Evolutionary conservation across 2,797 vertebrate species (phyloP).

Genomic region (Benthosema pterotum): DNA sequence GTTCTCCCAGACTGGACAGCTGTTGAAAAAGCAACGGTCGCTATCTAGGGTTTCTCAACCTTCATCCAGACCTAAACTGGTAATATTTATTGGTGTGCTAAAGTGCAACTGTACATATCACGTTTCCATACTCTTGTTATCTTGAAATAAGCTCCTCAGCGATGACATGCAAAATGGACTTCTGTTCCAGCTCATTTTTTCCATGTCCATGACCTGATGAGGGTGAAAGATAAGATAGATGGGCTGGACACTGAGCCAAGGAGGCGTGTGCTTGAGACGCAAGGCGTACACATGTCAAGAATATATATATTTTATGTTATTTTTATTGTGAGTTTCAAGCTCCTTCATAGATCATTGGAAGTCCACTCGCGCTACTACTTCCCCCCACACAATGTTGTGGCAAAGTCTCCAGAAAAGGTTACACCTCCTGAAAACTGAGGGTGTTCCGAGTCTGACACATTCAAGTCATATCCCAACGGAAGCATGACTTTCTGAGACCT

Average conservation of each 20-base stretch:
- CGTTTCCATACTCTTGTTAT: constrained; percentile 46
- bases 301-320: neutral
- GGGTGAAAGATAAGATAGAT: constrained; percentile 17
- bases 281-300: constrained; percentile 19
- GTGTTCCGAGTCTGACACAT: constrained; percentile 50
- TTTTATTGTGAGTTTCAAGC: constrained; percentile 37
- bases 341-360: constrained; percentile 33
- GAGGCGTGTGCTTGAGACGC: constrained; percentile 19
- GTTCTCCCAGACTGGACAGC: constrained; percentile 21
- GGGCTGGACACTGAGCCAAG: constrained; percentile 10
- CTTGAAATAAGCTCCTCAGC: constrained; percentile 47
- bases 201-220: constrained; percentile 41
- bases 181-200: constrained; percentile 27
- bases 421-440: constrained; percentile 28
- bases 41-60: constrained; percentile 34
- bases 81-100: constrained; percentile 55
- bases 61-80: constrained; percentile 35
- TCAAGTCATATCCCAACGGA: constrained; percentile 37
- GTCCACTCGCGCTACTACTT: neutral
- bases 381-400: neutral
- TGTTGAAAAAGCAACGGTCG: constrained; percentile 33
- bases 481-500: constrained; percentile 21
- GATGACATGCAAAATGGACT: constrained; percentile 40
- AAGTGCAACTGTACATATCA: constrained; percentile 65
- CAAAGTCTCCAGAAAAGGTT: constrained; percentile 11